Conservation (phyloP, 2,888 invertebrate genomes). For the Steromphala cineraria region DNA sequence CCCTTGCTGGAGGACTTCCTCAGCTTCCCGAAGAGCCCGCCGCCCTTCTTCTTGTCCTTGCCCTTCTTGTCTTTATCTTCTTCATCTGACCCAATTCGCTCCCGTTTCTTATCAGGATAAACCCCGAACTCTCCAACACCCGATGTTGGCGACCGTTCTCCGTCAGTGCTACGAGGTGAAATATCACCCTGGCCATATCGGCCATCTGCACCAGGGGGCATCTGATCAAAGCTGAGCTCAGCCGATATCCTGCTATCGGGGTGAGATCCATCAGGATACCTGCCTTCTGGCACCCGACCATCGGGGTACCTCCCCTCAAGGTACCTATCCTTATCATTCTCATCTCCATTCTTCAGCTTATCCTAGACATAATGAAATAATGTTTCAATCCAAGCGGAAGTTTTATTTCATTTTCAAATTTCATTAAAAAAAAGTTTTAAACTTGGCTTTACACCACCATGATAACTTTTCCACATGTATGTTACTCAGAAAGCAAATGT, state of each 20-base stretch:
- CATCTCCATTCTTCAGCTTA: constrained; percentile 23
- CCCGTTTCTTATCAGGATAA: constrained; percentile 17
- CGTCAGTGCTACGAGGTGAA: background rate
- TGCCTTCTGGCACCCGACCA: background rate
- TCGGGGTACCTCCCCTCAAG: background rate
- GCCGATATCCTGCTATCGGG: background rate
- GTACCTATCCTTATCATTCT: background rate
- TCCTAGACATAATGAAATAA: constrained; percentile 7
- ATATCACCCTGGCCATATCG: background rate
- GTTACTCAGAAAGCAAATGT: too few relatives aligned
- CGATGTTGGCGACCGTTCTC: background rate
- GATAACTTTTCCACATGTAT: too few relatives aligned
- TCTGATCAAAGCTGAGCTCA: background rate
- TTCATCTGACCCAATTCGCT: constrained; percentile 21
- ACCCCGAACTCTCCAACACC: background rate
- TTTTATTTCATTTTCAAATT: too few relatives aligned
- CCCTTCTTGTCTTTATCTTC: constrained; percentile 34
- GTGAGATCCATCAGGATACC: background rate
- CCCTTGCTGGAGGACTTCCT: constrained; percentile 26
- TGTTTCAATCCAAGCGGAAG: background rate
- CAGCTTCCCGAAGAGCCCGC: constrained; percentile 43
- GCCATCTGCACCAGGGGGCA: background rate
- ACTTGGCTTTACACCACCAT: too few relatives aligned
- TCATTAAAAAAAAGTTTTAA: too few relatives aligned
- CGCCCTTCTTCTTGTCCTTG: constrained; percentile 37